Conservation (phyloP, 1,140 invertebrate genomes). For the Pygmarrhopalites habei region DNA sequence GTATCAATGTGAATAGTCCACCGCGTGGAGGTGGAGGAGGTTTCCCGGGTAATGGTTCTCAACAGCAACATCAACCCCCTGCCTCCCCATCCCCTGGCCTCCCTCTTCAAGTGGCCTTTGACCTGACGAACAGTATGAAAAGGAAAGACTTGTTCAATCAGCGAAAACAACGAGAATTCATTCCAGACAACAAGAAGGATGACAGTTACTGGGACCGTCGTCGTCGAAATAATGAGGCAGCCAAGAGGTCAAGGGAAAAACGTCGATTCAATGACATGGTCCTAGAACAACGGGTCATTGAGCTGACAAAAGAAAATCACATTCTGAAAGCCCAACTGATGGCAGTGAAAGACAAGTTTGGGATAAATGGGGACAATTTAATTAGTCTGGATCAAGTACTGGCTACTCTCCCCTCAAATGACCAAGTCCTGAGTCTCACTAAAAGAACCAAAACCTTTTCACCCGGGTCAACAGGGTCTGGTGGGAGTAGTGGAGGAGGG, state of each 20-base stretch:
- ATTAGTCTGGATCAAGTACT: conserved; percentile 81
- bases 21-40: neutral
- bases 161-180: conserved; percentile 90
- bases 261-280: conserved; percentile 94
- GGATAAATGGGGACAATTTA: conserved; percentile 74
- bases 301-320: conserved; percentile 90
- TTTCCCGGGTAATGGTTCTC: neutral
- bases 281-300: conserved; percentile 83
- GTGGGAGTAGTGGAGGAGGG: no score
- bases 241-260: conserved; percentile 89
- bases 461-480: no score
- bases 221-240: conserved; percentile 91
- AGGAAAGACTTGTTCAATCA: conserved; percentile 71
- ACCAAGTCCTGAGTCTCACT: conserved; percentile 70
- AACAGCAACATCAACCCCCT: conserved; percentile 7
- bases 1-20: conserved; percentile 11
- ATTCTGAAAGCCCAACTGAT: conserved; percentile 84
- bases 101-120: conserved; percentile 33
- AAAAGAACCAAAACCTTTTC: conserved; percentile 63
- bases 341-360: conserved; percentile 87
- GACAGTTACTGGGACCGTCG: conserved; percentile 95
- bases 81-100: conserved; percentile 11
- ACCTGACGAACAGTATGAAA: conserved; percentile 42
- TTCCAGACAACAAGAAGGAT: conserved; percentile 93
- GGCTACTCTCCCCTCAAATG: conserved; percentile 68